phyloP scores from a whole-genome alignment of 2,888 invertebrate genomes.

The Linyphia triangularis region DNA sequence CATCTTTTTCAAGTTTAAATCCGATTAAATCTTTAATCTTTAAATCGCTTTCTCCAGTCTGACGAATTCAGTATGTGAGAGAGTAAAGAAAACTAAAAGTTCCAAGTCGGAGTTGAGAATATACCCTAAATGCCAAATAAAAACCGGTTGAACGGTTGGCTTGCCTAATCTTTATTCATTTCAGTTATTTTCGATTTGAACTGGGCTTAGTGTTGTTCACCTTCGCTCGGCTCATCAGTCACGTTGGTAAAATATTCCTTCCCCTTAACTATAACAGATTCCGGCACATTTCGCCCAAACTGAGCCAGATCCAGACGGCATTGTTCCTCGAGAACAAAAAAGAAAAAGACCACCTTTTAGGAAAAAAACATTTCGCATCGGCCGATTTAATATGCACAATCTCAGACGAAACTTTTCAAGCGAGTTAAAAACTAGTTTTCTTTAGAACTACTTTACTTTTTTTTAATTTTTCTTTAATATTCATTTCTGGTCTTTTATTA shows the following conservation, averaged over 20 bases:
- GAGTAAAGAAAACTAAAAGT: not conserved
- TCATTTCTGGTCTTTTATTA: not conserved
- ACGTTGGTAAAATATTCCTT: not conserved
- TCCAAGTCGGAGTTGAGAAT: not conserved
- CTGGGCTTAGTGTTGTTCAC: not conserved
- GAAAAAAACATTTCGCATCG: not conserved
- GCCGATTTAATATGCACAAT: conserved; percentile 57
- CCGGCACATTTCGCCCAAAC: not conserved
- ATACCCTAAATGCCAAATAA: not conserved
- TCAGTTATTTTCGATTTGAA: not conserved
- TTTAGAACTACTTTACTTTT: not conserved
- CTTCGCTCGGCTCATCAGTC: not conserved
- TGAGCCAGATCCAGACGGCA: conserved; percentile 34
- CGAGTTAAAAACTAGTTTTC: conserved; percentile 58
- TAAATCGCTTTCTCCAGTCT: no score
- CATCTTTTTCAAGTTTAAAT: no score
- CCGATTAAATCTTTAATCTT: no score
- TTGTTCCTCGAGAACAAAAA: not conserved
- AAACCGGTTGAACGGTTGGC: not conserved
- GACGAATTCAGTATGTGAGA: no score
- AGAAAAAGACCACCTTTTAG: not conserved
- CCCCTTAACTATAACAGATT: not conserved
- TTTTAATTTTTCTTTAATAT: not conserved
- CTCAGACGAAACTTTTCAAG: conserved; percentile 53
- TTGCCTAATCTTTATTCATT: not conserved